Evolutionary conservation across 2,888 invertebrate genomes (phyloP).

Genomic region (Xanthia icteritia): DNA sequence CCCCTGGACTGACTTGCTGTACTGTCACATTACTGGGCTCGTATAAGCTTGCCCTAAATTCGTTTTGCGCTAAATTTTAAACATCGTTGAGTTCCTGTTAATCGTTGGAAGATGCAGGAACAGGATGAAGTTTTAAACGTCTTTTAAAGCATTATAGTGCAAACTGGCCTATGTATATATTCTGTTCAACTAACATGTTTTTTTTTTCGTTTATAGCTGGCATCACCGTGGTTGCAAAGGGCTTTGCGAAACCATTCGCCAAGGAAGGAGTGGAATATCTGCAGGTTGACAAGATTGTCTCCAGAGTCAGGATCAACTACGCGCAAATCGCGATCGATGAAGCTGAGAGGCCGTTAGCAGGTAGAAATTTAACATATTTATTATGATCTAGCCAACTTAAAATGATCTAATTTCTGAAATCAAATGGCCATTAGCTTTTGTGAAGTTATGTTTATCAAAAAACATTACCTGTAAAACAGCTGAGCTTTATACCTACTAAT

Average conservation of each 20-base stretch:
- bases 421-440: neutral
- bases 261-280: slow-evolving; percentile 91
- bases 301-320: slow-evolving; percentile 91
- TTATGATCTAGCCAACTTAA: neutral
- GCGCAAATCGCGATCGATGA: slow-evolving; percentile 91
- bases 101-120: too few relatives aligned
- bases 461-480: too few relatives aligned
- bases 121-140: too few relatives aligned
- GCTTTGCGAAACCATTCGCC: slow-evolving; percentile 89
- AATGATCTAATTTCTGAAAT: neutral
- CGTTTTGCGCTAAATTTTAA: too few relatives aligned
- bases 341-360: slow-evolving; percentile 89
- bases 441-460: neutral
- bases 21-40: too few relatives aligned
- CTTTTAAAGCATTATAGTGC: too few relatives aligned
- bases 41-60: too few relatives aligned
- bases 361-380: slow-evolving; percentile 75
- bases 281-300: slow-evolving; percentile 90
- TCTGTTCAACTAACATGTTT: neutral
- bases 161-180: too few relatives aligned
- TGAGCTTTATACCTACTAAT: neutral
- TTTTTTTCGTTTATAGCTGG: slow-evolving; percentile 84
- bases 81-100: too few relatives aligned
- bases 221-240: slow-evolving; percentile 90
- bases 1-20: too few relatives aligned